Conservation (phyloP, 2,113 vertebrate genomes). For the Tragelaphus imberbis region DNA sequence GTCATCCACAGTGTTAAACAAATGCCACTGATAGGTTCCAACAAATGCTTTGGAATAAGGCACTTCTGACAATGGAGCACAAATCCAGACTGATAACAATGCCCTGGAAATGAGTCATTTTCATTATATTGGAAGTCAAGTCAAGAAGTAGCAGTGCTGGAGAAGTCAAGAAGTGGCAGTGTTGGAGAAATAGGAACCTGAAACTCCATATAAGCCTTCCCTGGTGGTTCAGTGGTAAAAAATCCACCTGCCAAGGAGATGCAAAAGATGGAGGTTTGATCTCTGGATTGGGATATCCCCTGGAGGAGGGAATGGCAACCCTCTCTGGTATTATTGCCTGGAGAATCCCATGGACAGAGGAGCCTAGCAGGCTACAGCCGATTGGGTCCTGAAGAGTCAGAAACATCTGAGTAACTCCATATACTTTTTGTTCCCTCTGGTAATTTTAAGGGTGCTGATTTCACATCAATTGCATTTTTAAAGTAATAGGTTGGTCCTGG, state of each 20-base stretch:
- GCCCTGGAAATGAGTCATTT: neutral
- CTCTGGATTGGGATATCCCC: neutral
- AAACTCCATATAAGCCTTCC: neutral
- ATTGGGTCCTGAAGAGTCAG: neutral
- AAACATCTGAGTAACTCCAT: neutral
- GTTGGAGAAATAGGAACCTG: neutral
- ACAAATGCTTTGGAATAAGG: neutral
- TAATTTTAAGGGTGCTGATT: neutral
- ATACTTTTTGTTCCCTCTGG: neutral
- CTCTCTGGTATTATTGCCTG: neutral
- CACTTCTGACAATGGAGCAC: neutral
- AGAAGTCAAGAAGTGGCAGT: neutral
- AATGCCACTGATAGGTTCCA: neutral
- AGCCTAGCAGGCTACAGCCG: neutral
- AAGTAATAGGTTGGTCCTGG: neutral
- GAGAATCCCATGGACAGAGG: neutral
- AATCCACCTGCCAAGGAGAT: neutral
- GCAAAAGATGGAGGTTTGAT: neutral
- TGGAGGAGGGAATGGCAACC: neutral
- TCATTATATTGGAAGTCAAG: neutral
- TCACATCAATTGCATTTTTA: neutral
- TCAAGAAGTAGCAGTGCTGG: neutral
- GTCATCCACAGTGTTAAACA: neutral
- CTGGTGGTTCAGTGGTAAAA: neutral
- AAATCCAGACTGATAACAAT: neutral